Conservation (phyloP, 1,140 invertebrate species). For the Rhagoletis pomonella region DNA sequence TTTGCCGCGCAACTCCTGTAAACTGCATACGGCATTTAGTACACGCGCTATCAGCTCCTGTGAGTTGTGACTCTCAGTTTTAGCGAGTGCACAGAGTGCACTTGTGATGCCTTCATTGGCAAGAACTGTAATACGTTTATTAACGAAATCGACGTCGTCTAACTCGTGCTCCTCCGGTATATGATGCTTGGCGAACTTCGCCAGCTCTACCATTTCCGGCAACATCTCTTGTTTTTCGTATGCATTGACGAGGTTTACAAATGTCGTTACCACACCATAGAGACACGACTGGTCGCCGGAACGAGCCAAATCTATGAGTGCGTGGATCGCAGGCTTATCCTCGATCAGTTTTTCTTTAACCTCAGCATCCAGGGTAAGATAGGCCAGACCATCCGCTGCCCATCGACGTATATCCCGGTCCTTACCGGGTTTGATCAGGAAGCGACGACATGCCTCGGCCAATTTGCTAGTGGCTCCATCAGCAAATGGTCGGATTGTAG, state of each 20-base stretch:
- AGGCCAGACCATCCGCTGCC: slow-evolving; percentile 98
- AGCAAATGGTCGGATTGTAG: slow-evolving; percentile 93
- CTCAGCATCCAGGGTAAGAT: slow-evolving; percentile 97
- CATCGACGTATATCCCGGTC: slow-evolving; percentile 93
- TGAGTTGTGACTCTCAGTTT: slow-evolving; percentile 94
- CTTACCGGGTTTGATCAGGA: slow-evolving; percentile 89
- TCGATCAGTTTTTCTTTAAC: slow-evolving; percentile 97
- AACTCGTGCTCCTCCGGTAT: slow-evolving; percentile 97
- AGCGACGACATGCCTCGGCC: slow-evolving; percentile 93
- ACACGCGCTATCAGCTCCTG: slow-evolving; percentile 93
- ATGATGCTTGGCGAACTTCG: slow-evolving; percentile 99
- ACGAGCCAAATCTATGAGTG: slow-evolving; percentile 92
- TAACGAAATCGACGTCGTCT: slow-evolving; percentile 94
- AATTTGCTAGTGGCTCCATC: slow-evolving; percentile 96
- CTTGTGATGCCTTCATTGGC: slow-evolving; percentile 90
- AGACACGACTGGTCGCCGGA: slow-evolving; percentile 90
- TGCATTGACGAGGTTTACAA: slow-evolving; percentile 98
- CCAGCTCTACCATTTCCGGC: slow-evolving; percentile 97
- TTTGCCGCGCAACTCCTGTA: slow-evolving; percentile 89
- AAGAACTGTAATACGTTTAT: slow-evolving; percentile 86
- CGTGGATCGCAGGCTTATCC: slow-evolving; percentile 87
- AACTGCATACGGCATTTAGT: slow-evolving; percentile 91
- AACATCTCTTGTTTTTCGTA: slow-evolving; percentile 98
- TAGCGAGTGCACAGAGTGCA: slow-evolving; percentile 91
- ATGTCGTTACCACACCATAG: slow-evolving; percentile 94